phyloP scores from a whole-genome alignment of 2,888 invertebrate genomes.

The Hartigia nigra region DNA sequence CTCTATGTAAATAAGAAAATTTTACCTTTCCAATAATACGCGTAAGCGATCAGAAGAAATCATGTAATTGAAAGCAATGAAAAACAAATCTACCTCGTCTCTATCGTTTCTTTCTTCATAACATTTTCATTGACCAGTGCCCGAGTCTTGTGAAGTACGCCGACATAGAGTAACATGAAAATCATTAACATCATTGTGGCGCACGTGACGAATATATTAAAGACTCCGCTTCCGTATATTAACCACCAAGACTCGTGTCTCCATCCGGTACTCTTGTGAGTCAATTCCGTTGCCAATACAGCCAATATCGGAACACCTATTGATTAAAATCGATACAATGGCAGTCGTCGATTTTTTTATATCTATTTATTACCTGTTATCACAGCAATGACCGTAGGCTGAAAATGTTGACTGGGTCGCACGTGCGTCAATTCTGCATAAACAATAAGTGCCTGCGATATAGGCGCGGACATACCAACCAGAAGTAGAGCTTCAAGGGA shows the following conservation, averaged over 20 bases:
- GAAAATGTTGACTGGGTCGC: slow-evolving; percentile 68
- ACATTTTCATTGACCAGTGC: slow-evolving; percentile 55
- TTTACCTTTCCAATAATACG: not conserved
- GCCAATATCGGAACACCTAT: slow-evolving; percentile 76
- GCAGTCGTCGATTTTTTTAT: not conserved
- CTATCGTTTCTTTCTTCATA: slow-evolving; percentile 59
- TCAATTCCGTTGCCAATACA: slow-evolving; percentile 75
- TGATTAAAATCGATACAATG: not conserved
- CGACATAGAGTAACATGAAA: slow-evolving; percentile 76
- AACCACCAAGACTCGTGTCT: slow-evolving; percentile 75
- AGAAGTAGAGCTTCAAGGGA: slow-evolving; percentile 75
- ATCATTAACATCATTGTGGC: slow-evolving; percentile 76
- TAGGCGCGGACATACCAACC: slow-evolving; percentile 76
- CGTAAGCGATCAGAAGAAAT: not conserved
- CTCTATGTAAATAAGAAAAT: slow-evolving; percentile 62
- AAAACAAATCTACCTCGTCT: slow-evolving; percentile 51
- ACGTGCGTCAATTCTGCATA: slow-evolving; percentile 77
- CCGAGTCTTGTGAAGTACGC: slow-evolving; percentile 69
- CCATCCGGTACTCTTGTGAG: slow-evolving; percentile 73
- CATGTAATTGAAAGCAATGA: not conserved
- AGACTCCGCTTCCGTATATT: slow-evolving; percentile 70
- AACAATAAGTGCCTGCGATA: slow-evolving; percentile 77
- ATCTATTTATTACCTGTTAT: slow-evolving; percentile 69
- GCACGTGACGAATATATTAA: slow-evolving; percentile 76
- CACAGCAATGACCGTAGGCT: slow-evolving; percentile 75